Evolutionary conservation across 2,888 invertebrate genomes (phyloP), one percentile per base, ranked within the genome.

Genomic region (Sinentomon sp.): DNA sequence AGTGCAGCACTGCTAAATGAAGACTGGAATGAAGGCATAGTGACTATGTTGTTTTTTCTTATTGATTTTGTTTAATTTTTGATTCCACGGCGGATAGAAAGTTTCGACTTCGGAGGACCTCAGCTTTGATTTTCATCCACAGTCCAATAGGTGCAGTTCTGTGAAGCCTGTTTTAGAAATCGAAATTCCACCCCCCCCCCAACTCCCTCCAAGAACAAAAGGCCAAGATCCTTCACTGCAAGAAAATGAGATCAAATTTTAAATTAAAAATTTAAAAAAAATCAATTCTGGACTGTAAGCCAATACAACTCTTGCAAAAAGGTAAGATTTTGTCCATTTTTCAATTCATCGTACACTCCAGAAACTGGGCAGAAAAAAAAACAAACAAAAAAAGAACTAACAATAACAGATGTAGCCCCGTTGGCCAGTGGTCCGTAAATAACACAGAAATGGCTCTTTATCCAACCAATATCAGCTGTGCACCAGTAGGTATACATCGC

Each of bases 401-500:
- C 89, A 59, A 97, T 65, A 32, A 97, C 74, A 25, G 83, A 80
- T 6, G 89, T 89, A 13, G 89, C 80, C 1, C 72, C 80, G 54
- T 89, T 89, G 10, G 78, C 74, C 37, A 97, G 56, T 3, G 94
- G 92, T 9, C 87, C 94, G 52, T 97, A 97, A 7, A 82, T 76
- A 5, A 85, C 55, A 29, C 45, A 45, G 6, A 43, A 41, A 33
- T 48, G 45, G 6, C 46, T 47, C 17, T 54, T 56, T 19, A 4
- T 87, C 87, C 85, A 87, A 38, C 85, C 89, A 43, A 87, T 70
- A 50, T 89, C 89, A 10, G 89, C 89, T 2, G 87, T 89, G 52
- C 89, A 87, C 77, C 40, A 43, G 28, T 42, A n/a, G n/a, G 51
- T 70, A 80, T 30, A 75, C 61, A 51, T 82, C 80, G 29, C 65